A percentile compares a stretch with the other conserved stretches of the same genome.
Evolutionary conservation across 2,113 vertebrate genomes (phyloP).

Genomic region (Siniperca knerii): DNA sequence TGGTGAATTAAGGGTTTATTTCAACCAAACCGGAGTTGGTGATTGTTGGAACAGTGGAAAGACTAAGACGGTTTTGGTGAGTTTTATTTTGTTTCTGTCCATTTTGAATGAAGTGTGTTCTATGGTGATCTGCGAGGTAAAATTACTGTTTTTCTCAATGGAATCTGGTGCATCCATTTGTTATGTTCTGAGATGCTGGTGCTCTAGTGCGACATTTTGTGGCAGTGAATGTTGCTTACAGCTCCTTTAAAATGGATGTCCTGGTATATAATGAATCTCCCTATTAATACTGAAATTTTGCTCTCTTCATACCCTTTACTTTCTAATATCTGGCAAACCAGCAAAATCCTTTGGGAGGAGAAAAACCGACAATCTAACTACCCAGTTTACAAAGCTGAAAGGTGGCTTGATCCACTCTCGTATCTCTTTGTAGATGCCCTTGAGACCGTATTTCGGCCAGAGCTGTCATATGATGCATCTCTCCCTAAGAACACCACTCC

Average conservation of each 20-base stretch:
- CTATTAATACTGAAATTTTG: neutral
- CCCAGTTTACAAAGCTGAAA: slow-evolving; percentile 32
- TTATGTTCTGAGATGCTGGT: no score
- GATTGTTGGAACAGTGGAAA: no score
- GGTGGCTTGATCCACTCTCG: slow-evolving; percentile 37
- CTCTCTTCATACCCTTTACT: neutral
- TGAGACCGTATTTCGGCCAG: slow-evolving; percentile 33
- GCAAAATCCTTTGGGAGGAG: neutral
- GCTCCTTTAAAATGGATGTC: neutral
- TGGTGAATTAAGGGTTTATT: no score
- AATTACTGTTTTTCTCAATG: no score
- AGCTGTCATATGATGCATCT: slow-evolving; percentile 24
- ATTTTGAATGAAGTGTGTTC: no score
- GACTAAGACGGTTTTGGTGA: no score
- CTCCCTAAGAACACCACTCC: slow-evolving; percentile 32
- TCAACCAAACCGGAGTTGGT: no score
- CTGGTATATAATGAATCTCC: neutral
- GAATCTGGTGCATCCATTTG: no score
- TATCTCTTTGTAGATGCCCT: slow-evolving; percentile 56
- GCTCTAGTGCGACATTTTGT: no score
- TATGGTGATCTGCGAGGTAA: no score
- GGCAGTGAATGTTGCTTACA: no score
- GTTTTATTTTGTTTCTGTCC: no score
- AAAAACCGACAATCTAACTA: slow-evolving; percentile 32
- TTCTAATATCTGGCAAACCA: slow-evolving; percentile 31